These are phyloP conservation scores for Gobiocypris rarus DNA, from an alignment of 2,113 vertebrate species.

Conservation along the genomic window DNA sequence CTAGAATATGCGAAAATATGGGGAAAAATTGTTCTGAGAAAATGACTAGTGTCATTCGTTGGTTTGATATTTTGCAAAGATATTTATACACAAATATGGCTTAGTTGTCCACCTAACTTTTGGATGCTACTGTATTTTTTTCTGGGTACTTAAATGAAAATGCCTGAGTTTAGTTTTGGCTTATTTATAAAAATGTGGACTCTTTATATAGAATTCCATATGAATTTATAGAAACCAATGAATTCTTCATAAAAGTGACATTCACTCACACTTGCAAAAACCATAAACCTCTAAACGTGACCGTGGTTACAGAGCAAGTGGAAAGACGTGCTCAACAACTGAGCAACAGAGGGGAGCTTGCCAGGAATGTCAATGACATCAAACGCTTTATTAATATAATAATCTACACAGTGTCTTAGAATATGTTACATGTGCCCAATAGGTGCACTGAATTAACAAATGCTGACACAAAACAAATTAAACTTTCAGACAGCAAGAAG, in stretches of 20 bases:
- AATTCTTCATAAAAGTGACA: constrained; percentile 20
- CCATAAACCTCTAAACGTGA: constrained; percentile 33
- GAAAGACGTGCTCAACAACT: constrained; percentile 18
- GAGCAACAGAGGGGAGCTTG: neutral
- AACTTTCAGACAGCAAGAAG: neutral
- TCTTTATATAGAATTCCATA: no score
- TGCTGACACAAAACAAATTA: neutral
- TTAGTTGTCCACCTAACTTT: neutral
- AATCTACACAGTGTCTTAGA: neutral
- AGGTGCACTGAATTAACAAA: neutral
- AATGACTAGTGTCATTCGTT: neutral
- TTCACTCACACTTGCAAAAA: constrained; percentile 24
- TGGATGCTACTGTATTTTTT: neutral
- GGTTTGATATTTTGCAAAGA: neutral
- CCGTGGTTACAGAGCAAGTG: constrained; percentile 37
- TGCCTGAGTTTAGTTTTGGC: neutral
- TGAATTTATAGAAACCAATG: constrained; percentile 30
- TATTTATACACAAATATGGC: neutral
- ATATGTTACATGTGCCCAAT: neutral
- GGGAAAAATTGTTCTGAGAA: neutral
- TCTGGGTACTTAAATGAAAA: neutral
- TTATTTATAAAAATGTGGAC: constrained; percentile 9
- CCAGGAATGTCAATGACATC: neutral
- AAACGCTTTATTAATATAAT: neutral
- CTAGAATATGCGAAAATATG: neutral